phyloP scores from a whole-genome alignment of 2,797 vertebrate genomes.

The Tapirus indicus region DNA sequence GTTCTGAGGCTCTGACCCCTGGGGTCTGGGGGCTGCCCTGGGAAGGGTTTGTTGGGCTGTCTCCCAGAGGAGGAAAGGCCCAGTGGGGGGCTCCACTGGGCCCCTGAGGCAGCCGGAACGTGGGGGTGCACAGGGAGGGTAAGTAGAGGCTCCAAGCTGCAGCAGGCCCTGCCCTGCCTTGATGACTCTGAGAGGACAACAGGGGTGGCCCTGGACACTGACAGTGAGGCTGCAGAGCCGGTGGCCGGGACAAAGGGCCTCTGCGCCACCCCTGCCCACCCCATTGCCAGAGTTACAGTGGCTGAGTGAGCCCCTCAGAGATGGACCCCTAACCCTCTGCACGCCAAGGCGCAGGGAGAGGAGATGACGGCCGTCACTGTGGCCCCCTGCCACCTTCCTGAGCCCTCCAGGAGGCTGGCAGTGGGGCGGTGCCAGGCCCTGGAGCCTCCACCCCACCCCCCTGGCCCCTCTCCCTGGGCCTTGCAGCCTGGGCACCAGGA shows the following conservation, averaged over 20 bases:
- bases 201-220: slow-evolving; percentile 67
- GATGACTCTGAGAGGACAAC: background rate
- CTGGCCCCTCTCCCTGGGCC: background rate
- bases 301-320: slow-evolving; percentile 84
- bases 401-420: slow-evolving; percentile 10
- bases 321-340: background rate
- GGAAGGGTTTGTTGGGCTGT: background rate
- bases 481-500: background rate
- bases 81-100: background rate
- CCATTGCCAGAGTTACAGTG: slow-evolving; percentile 83
- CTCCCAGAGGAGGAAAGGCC: background rate
- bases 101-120: slow-evolving; percentile 15
- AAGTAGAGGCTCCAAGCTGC: background rate
- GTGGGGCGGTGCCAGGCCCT: background rate
- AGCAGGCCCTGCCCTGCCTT: background rate
- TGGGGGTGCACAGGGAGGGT: background rate
- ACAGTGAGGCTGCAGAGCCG: slow-evolving; percentile 79
- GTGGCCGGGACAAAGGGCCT: slow-evolving; percentile 84
- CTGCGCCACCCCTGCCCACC: slow-evolving; percentile 81
- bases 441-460: background rate
- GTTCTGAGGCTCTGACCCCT: background rate
- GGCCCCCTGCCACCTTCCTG: too few species aligned
- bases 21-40: background rate
- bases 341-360: background rate
- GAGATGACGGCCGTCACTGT: background rate